These are phyloP conservation scores for Emydura subglobosa DNA, from an alignment of 2,113 vertebrate species.

Conservation along the genomic window DNA sequence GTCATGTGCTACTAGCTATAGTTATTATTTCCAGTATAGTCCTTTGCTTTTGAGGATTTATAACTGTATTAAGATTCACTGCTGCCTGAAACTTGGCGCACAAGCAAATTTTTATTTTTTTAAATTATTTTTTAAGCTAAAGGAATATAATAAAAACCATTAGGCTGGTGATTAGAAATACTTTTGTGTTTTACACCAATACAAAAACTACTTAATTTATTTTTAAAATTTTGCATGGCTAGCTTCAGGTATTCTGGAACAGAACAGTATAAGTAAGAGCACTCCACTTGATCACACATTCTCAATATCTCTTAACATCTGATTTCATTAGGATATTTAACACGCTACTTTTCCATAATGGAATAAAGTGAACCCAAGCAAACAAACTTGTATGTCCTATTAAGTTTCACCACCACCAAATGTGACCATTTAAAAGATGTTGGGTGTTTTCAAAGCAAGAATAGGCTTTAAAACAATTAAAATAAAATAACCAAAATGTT, in stretches of 20 bases:
- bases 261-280: neutral
- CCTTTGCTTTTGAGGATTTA: constrained; percentile 68
- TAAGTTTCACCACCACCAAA: neutral
- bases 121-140: constrained; percentile 39
- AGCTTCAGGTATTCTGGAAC: constrained; percentile 2
- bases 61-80: constrained; percentile 65
- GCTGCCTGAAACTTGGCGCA: constrained; percentile 66
- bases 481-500: neutral
- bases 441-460: neutral
- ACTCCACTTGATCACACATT: neutral
- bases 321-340: constrained; percentile 8
- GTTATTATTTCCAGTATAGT: constrained; percentile 58
- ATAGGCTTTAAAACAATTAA: neutral
- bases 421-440: neutral
- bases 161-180: constrained; percentile 57
- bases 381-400: neutral
- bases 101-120: constrained; percentile 21
- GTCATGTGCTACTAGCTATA: constrained; percentile 61
- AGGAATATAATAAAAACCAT: constrained; percentile 65
- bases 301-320: neutral
- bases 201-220: neutral
- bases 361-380: neutral
- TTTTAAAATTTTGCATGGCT: neutral
- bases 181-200: neutral
- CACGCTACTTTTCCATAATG: neutral